Evolutionary conservation across 2,797 vertebrate species (phyloP), one percentile per base, ranked within the genome.

Genomic region (Neostethus bicornis): DNA sequence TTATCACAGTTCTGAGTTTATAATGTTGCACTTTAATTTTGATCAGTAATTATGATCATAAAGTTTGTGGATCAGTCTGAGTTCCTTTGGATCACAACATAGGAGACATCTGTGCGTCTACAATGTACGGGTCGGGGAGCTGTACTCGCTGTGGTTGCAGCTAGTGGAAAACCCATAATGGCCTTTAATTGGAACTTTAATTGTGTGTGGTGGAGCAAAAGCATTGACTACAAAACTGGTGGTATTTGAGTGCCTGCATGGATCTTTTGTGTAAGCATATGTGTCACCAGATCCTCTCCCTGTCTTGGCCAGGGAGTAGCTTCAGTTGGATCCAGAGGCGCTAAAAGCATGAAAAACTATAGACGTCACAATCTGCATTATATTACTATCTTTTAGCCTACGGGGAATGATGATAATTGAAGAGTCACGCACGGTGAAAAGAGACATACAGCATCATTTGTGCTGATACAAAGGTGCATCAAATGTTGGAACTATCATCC

Each of bases 121-220:
- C 88, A 90, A 87, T 79, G 73, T 71, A 73, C 71, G 44, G 67
- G 63, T 76, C 51, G 32, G 68, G 73, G 80, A 76, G 83, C 83
- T 84, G 72, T 68, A 84, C 79, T 77, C 79, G 79, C 76, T 81
- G 87, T 70, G 87, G 84, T 85, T 45, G 79, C 79, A 75, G 80
- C 83, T 68, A 80, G 85, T 85, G 84, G 86, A 85, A 87, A 87
- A 89, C 74, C 89, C 84, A 85, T 91, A 91, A 92, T 91, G 87
- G 87, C 59, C 81, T 85, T 90, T 91, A 92, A 91, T 91, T 91
- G 88, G 85, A 79, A 89, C 84, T 89, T 87, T 90, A 91, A 90
- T 90, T 91, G 88, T 90, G 83, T 86, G 86, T 67, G 90, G 88
- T 89, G 75, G 59, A 86, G 88, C 58, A 80, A 85, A 88, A 89